Percentiles rank a stretch among this genome's conserved stretches.
These are phyloP conservation scores for Actinia tenebrosa DNA, from an alignment of 64 coral and sea anemone species.

Conservation along the genomic window DNA sequence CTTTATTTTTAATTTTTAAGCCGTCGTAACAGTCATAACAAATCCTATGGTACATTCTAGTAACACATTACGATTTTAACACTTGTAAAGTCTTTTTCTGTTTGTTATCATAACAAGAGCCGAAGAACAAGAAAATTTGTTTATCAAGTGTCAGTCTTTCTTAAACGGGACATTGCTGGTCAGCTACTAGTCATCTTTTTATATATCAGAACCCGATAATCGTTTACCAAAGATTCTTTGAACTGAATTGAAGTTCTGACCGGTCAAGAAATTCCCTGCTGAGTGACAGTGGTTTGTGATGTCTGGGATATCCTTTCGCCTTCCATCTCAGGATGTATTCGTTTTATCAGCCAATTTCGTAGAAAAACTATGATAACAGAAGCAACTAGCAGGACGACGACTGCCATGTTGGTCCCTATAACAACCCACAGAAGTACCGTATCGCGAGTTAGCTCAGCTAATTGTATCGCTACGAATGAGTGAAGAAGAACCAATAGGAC, in stretches of 20 bases:
- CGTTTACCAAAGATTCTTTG: background rate
- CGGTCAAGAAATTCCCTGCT: background rate
- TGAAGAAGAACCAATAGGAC: background rate
- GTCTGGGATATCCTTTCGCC: background rate
- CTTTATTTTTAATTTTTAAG: too few species aligned
- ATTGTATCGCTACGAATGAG: background rate
- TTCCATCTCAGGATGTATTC: too few species aligned
- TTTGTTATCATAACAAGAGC: too few species aligned
- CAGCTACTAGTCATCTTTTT: too few species aligned
- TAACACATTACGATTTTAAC: too few species aligned
- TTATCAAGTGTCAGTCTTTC: too few species aligned
- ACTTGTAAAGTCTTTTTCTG: too few species aligned
- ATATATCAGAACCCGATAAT: too few species aligned
- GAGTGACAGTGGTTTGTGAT: background rate
- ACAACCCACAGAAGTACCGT: background rate
- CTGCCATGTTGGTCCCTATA: background rate
- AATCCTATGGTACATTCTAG: too few species aligned
- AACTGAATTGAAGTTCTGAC: background rate
- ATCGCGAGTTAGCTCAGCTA: background rate
- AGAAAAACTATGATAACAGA: background rate
- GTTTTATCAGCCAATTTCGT: background rate
- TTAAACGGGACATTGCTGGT: too few species aligned
- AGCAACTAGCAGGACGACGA: background rate
- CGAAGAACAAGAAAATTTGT: too few species aligned
- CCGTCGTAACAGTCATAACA: too few species aligned